phyloP scores from a whole-genome alignment of 2,888 invertebrate species.

The Acrocyrtus sp. region DNA sequence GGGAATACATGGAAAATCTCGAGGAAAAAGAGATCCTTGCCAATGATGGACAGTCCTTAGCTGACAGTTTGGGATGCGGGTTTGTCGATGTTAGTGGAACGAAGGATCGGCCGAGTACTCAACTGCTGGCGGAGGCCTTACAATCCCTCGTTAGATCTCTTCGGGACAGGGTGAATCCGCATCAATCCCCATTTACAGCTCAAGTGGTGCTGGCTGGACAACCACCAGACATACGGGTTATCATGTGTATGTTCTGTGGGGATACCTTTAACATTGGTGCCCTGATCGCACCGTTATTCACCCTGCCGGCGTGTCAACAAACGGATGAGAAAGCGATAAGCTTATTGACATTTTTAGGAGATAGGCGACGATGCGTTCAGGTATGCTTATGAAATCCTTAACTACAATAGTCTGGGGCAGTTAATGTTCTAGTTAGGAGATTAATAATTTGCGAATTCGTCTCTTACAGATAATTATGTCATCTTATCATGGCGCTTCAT shows the following conservation, averaged over 20 bases:
- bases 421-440: too few species aligned
- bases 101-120: conserved; percentile 59
- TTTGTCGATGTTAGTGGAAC: conserved; percentile 62
- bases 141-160: conserved; percentile 55
- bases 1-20: conserved; percentile 40
- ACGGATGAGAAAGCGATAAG: conserved; percentile 88
- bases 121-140: conserved; percentile 55
- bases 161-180: conserved; percentile 61
- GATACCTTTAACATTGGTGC: conserved; percentile 84
- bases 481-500: conserved; percentile 93
- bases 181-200: conserved; percentile 59
- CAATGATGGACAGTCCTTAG: conserved; percentile 60
- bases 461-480: conserved; percentile 77
- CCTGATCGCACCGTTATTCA: conserved; percentile 85
- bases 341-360: conserved; percentile 86
- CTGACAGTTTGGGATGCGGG: conserved; percentile 62
- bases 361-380: conserved; percentile 62
- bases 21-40: conserved; percentile 58
- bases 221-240: conserved; percentile 72
- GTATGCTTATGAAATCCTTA: conserved; percentile 27
- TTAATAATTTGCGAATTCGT: too few species aligned
- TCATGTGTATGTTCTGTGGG: conserved; percentile 96
- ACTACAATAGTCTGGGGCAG: too few species aligned
- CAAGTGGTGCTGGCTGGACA: conserved; percentile 60
- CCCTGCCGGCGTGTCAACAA: conserved; percentile 87